Evolutionary conservation across 2,888 invertebrate genomes (phyloP).

Genomic region (Cacoxenus indagator): DNA sequence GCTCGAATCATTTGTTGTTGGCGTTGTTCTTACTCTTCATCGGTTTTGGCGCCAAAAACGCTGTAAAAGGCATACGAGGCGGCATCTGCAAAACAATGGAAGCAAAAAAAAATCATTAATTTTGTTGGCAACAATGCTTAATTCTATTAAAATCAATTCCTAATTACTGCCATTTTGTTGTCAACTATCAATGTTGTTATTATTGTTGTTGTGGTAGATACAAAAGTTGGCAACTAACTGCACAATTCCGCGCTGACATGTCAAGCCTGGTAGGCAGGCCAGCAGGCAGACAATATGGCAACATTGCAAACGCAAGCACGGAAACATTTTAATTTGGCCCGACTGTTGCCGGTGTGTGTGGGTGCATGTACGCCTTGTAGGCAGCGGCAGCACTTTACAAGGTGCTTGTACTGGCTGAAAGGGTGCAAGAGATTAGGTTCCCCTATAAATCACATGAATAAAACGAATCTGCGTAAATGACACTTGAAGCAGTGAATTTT

Average conservation of each 20-base stretch:
- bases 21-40: constrained; percentile 2
- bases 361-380: constrained; percentile 20
- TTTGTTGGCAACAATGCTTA: too few relatives aligned
- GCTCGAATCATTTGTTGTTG: neutral
- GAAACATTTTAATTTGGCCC: constrained; percentile 60
- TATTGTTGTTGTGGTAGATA: too few relatives aligned
- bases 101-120: too few relatives aligned
- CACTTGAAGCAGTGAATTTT: constrained; percentile 55
- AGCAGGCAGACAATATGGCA: constrained; percentile 1
- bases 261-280: neutral
- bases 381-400: constrained; percentile 25
- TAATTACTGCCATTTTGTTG: too few relatives aligned
- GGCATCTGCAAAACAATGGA: too few relatives aligned
- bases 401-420: neutral
- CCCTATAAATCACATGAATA: neutral
- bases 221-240: too few relatives aligned
- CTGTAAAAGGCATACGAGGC: too few relatives aligned
- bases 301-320: constrained; percentile 41
- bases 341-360: constrained; percentile 36
- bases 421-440: neutral
- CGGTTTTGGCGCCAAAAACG: neutral
- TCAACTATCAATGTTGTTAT: too few relatives aligned
- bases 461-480: constrained; percentile 41
- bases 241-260: too few relatives aligned
- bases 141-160: too few relatives aligned